A percentile compares a stretch with the other conserved stretches of the same genome.
Conservation (phyloP, 2,797 vertebrate genomes). For the Pipistrellus nathusii region DNA sequence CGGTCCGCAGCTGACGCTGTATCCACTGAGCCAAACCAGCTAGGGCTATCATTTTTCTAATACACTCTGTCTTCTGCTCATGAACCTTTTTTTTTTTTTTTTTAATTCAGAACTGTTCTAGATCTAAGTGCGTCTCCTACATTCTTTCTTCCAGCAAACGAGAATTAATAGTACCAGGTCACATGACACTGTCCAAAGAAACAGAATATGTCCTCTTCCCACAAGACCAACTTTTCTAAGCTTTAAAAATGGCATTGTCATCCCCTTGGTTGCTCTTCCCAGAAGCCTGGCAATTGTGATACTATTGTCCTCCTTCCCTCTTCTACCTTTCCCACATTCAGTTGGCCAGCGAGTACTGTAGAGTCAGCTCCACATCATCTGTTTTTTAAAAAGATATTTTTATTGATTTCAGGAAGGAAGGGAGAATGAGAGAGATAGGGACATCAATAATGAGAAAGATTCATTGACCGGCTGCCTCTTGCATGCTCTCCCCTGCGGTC, state of each 20-base stretch:
- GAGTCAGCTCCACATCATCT: constrained; percentile 20
- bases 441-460: too few species aligned
- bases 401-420: too few species aligned
- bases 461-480: too few species aligned
- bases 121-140: not conserved
- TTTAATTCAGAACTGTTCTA: constrained; percentile 23
- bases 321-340: not conserved
- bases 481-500: too few species aligned
- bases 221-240: not conserved
- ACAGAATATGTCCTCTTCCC: constrained; percentile 11
- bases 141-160: not conserved
- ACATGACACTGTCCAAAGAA: not conserved
- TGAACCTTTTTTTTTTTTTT: not conserved
- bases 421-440: too few species aligned
- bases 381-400: too few species aligned
- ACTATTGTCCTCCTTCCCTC: not conserved
- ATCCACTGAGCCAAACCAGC: too few species aligned
- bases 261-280: not conserved
- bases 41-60: too few species aligned
- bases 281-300: constrained; percentile 9
- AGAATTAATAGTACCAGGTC: constrained; percentile 7
- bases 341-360: not conserved
- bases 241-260: constrained; percentile 1
- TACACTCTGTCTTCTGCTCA: too few species aligned
- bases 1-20: too few species aligned